These are phyloP conservation scores for Stenolophus ochropezus DNA, from an alignment of 2,888 invertebrate species.

Conservation along the genomic window DNA sequence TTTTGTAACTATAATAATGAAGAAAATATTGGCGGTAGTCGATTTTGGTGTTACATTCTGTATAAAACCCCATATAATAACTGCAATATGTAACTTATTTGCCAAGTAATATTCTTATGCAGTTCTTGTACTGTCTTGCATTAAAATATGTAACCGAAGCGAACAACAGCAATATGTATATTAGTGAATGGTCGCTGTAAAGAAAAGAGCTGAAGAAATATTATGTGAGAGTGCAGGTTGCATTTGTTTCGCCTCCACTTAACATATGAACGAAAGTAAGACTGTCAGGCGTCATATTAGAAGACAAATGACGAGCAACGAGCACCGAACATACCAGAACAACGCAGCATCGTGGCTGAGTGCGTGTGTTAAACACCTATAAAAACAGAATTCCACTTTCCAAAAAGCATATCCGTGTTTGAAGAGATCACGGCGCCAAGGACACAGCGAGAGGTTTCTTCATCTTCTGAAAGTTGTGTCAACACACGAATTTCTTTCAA, in stretches of 20 bases:
- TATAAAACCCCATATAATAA: too few species aligned
- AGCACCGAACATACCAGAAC: neutral
- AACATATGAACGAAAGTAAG: slow-evolving; percentile 46
- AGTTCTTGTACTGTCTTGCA: too few species aligned
- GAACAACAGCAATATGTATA: neutral
- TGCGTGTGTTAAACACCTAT: slow-evolving; percentile 43
- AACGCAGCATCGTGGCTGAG: neutral
- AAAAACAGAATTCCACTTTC: slow-evolving; percentile 51
- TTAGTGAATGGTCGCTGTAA: neutral
- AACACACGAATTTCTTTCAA: slow-evolving; percentile 4
- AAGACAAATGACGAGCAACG: neutral
- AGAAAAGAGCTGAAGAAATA: neutral
- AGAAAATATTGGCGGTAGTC: too few species aligned
- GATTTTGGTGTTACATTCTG: too few species aligned
- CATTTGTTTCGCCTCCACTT: slow-evolving; percentile 6
- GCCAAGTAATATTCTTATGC: too few species aligned
- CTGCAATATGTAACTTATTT: too few species aligned
- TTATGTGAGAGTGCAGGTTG: neutral
- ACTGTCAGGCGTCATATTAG: slow-evolving; percentile 31
- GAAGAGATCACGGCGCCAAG: slow-evolving; percentile 12
- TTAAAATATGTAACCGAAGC: too few species aligned
- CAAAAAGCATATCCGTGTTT: slow-evolving; percentile 51
- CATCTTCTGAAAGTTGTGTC: slow-evolving; percentile 9
- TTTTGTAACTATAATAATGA: too few species aligned
- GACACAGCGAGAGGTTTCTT: slow-evolving; percentile 5